Base-by-base conservation (phyloP, 2,797 vertebrate genomes). In the Chrysocyon brachyurus region DNA sequence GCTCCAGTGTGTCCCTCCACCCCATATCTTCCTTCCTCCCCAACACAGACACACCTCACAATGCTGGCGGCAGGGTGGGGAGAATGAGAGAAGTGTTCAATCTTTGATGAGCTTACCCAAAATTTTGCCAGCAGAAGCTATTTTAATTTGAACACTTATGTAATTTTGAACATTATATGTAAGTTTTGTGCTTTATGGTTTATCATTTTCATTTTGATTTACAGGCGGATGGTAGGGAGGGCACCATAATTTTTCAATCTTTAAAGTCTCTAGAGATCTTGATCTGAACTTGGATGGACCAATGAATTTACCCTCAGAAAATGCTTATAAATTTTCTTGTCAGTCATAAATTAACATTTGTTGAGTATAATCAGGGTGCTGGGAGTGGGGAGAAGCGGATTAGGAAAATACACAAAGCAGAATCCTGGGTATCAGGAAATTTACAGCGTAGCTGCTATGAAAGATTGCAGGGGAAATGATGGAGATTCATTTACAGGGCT, bases 31-130 rank as follows among this genome's bases (percentile, higher is more conserved):
- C 4, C 2, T 21, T 0, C 2, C 5, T 40, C 9, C 14, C 24
- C 10, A 7, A 17, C 9, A 54, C 16, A 52, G 33, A 68, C 7
- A 68, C 49, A 68, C 24, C 31, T 89, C 59, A 79, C 6, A 54
- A 12, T 49, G 31, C 40, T 46, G 6, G 40, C 40, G 8, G 49
- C 26, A 52, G 31, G 82, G 26, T 57, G 33, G 11, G 56, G 59
- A n/a, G 54, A 73, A 77, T 87, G 28, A 57, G 54, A 63, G 56
- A 90, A 14, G 46, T 87, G 31, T 83, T 87, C 57, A 84, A 40
- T 2, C 31, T 78, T 93, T 93, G 70, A 88, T 95, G 40, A 97
- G 19, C n/a, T 92, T 78, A 72, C 56, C 54, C 91, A 91, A 77
- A 91, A 59, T 85, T 63, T 85, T 95, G 31, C 7, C 31, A 79